Conservation (phyloP, 2,888 invertebrate genomes). For the Pollenia labialis region DNA sequence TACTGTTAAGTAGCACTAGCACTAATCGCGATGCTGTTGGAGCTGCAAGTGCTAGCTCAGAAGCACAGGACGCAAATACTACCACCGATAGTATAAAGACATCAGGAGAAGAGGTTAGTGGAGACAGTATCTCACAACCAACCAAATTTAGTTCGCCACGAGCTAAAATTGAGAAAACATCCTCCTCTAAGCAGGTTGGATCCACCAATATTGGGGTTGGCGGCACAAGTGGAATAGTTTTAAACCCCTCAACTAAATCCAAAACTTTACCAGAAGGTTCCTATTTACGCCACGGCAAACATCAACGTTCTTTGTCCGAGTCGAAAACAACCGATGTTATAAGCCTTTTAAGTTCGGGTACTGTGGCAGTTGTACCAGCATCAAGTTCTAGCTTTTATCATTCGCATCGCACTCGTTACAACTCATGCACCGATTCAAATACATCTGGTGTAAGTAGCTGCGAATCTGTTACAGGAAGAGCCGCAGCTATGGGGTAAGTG, state of each 20-base stretch:
- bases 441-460: conserved; percentile 93
- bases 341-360: conserved; percentile 78
- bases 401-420: conserved; percentile 85
- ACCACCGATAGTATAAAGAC: conserved; percentile 80
- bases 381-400: conserved; percentile 69
- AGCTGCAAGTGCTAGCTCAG: conserved; percentile 73
- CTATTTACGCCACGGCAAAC: conserved; percentile 84
- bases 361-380: conserved; percentile 66
- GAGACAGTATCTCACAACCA: conserved; percentile 62
- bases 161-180: conserved; percentile 51
- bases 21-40: conserved; percentile 72
- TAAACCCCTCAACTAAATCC: conserved; percentile 78
- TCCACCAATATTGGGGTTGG: conserved; percentile 61
- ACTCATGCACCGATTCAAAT: conserved; percentile 89
- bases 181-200: conserved; percentile 62
- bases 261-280: conserved; percentile 86
- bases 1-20: conserved; percentile 77
- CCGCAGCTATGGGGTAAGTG: conserved; percentile 86
- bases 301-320: conserved; percentile 88
- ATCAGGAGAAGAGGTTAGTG: conserved; percentile 68
- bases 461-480: conserved; percentile 88
- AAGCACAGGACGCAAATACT: conserved; percentile 79
- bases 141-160: conserved; percentile 59
- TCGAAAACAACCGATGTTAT: conserved; percentile 88
- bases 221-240: conserved; percentile 52